phyloP scores from a whole-genome alignment of 1,140 invertebrate species.

The Watersipora subatra region DNA sequence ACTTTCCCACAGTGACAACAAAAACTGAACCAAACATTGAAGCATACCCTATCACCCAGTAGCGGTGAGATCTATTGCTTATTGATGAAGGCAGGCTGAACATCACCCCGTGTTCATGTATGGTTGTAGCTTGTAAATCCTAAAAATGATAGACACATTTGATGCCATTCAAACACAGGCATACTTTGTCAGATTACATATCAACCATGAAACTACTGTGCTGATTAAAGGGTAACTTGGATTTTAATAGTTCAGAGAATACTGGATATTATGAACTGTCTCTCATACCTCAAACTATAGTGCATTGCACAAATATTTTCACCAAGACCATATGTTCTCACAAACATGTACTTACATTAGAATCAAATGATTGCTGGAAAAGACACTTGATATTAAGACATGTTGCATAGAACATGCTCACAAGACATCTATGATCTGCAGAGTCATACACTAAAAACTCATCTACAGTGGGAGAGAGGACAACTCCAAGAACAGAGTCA shows the following conservation, averaged over 20 bases:
- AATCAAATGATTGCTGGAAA: slow-evolving; percentile 24
- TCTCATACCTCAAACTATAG: not conserved
- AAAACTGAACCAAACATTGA: not conserved
- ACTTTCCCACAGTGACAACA: not conserved
- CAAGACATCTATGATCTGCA: slow-evolving; percentile 18
- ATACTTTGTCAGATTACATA: not conserved
- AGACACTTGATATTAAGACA: slow-evolving; percentile 29
- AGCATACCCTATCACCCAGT: not conserved
- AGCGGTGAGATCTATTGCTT: not conserved
- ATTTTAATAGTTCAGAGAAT: not conserved
- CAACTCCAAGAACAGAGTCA: slow-evolving; percentile 32
- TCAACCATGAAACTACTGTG: not conserved
- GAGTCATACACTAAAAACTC: slow-evolving; percentile 5
- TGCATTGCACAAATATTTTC: not conserved
- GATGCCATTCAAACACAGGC: not conserved
- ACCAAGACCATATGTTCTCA: not conserved
- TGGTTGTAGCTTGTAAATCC: not conserved
- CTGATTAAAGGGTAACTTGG: not conserved
- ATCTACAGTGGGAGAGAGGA: slow-evolving; percentile 20
- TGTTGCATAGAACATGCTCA: slow-evolving; percentile 29
- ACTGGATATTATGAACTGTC: too few species aligned
- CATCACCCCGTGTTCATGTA: not conserved
- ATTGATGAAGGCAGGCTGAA: not conserved
- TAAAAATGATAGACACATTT: too few species aligned
- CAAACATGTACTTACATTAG: slow-evolving; percentile 22